Evolutionary conservation across 2,797 vertebrate genomes (phyloP), one percentile per base, ranked within the genome.

Genomic region (Arctocebus calabarensis): DNA sequence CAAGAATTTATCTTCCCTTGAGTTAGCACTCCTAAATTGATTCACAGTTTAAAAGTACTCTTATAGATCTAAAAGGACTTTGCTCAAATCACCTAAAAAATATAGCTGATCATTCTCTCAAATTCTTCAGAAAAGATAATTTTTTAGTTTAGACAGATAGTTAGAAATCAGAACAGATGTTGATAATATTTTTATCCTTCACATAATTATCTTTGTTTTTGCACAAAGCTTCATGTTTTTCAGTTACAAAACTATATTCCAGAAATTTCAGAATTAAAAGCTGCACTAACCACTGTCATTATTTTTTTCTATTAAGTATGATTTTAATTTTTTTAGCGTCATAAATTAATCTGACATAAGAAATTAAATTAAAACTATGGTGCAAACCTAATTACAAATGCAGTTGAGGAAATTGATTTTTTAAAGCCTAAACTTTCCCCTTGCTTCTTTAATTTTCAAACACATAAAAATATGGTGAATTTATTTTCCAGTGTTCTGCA

Each of bases 391-490:
- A 91, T 73, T 89, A 52, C 82, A 94, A 93, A 77, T 94, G 61
- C 84, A 82, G 62, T 48, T 74, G 32, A 68, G 32, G 66, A 95
- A 94, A 93, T 89, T 86, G 74, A 84, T 77, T 91, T 93, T 79
- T 94, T 88, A 88, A 95, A 94, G 6, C 20, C 43, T 90, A 84
- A 79, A 11, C 25, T 95, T 95, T 86, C 86, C 34, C 16, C 16
- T 74, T 77, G 20, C 32, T 34, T 59, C 52, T 92, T 95, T 9
- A 73, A 88, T 84, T 95, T 92, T 83, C 43, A 92, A 92, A 92
- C 12, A 64, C 5, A 40, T 61, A 68, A 82, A 89, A 87, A 62
- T 73, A 88, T 52, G 22, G 68, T 68, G 20, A 79, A 59, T 90
- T 90, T 94, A 94, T 93, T 94, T 94, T 88, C 9, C 73, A 88